Conservation (phyloP, 1,140 invertebrate species). For the Subanguina moxae region DNA sequence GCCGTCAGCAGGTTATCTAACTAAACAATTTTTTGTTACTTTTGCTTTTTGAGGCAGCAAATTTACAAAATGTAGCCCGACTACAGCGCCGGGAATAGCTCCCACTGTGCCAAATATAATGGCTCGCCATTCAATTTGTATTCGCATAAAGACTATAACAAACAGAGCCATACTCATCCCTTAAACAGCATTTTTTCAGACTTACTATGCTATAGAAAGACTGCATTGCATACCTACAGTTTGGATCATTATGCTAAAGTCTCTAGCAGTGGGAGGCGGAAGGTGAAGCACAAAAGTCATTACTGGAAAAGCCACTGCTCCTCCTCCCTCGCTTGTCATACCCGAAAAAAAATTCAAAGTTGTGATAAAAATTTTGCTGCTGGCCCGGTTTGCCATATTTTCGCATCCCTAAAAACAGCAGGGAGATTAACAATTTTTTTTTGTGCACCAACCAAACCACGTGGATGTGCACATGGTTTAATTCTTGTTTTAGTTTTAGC, state of each 20-base stretch:
- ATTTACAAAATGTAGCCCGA: slow-evolving; percentile 31
- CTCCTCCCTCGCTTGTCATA: slow-evolving; percentile 33
- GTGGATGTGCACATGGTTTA: too few species aligned
- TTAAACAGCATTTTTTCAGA: neutral
- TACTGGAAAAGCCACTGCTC: slow-evolving; percentile 32
- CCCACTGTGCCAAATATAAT: slow-evolving; percentile 15
- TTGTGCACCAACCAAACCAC: too few species aligned
- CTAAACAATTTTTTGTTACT: slow-evolving; percentile 10
- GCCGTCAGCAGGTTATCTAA: slow-evolving; percentile 29
- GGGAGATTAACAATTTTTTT: too few species aligned
- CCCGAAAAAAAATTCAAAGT: neutral
- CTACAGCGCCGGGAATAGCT: slow-evolving; percentile 36
- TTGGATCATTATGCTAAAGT: slow-evolving; percentile 41
- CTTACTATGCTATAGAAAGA: too few species aligned
- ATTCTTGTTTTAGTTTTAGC: too few species aligned
- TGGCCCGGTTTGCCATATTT: too few species aligned
- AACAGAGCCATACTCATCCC: slow-evolving; percentile 32
- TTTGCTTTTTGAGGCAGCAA: neutral
- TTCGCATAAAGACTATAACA: slow-evolving; percentile 39
- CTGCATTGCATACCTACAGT: slow-evolving; percentile 20
- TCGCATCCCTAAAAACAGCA: too few species aligned
- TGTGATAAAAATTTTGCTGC: too few species aligned
- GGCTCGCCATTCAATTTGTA: slow-evolving; percentile 38
- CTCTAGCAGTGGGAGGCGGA: slow-evolving; percentile 28
- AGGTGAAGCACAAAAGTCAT: slow-evolving; percentile 43